A percentile compares a stretch with the other conserved stretches of the same genome.
phyloP scores from a whole-genome alignment of 2,113 vertebrate species.

The human region GRCh38 chr3:162728501-162729000 shows the following conservation, averaged over 20 bases:
- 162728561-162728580: background rate
- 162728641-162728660: background rate
- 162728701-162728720: background rate
- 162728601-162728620: background rate
- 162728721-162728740: background rate
- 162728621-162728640: background rate
- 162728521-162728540: background rate
- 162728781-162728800: background rate
- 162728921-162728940: background rate
- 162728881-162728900: background rate
- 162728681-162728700: background rate
- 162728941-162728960: background rate
- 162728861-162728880: background rate
- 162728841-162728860: background rate
- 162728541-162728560: background rate
- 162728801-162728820: background rate
- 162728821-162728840: background rate
- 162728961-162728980: background rate
- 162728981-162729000: background rate
- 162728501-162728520: background rate
- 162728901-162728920: background rate
- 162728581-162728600: background rate
- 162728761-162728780: background rate
- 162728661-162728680: background rate
- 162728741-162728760: background rate